A percentile compares a stretch with the other conserved stretches of the same genome.
Evolutionary conservation across 2,888 invertebrate species (phyloP).

Genomic region (Myopa testacea): DNA sequence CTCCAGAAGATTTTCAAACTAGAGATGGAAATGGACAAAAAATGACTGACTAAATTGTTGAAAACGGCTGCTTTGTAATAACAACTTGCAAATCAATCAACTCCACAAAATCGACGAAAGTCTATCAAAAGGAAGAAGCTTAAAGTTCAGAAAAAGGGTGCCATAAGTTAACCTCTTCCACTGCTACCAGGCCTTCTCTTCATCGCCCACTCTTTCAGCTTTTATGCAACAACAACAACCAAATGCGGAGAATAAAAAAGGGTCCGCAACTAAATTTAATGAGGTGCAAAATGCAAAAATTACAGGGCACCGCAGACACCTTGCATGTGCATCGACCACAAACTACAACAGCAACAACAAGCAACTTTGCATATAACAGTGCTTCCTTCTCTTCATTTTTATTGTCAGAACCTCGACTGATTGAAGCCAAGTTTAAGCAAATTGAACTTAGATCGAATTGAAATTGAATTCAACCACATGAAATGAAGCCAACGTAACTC

Average conservation of each 20-base stretch:
- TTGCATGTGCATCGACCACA: neutral
- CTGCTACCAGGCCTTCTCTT: neutral
- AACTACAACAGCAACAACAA: neutral
- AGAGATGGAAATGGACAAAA: too few relatives aligned
- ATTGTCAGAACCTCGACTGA: neutral
- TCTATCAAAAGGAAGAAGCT: neutral
- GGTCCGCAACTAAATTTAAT: constrained; percentile 19
- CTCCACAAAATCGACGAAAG: neutral
- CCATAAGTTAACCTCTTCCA: neutral
- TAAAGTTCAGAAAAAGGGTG: neutral
- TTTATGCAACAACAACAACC: constrained; percentile 10
- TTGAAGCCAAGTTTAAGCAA: constrained; percentile 13
- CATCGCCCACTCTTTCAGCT: neutral
- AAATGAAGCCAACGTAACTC: constrained; percentile 19
- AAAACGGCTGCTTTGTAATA: neutral
- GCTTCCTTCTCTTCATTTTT: neutral
- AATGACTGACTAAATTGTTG: too few relatives aligned
- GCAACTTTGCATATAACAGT: neutral
- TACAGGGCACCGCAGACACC: constrained; percentile 19
- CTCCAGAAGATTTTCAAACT: too few relatives aligned
- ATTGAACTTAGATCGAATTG: constrained; percentile 13
- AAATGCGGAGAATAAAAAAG: neutral
- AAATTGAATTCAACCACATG: constrained; percentile 33
- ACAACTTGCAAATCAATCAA: constrained; percentile 11
- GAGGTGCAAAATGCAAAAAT: constrained; percentile 37